These are phyloP conservation scores for Neogobius melanostomus DNA, from an alignment of 2,113 vertebrate species.

Conservation along the genomic window DNA sequence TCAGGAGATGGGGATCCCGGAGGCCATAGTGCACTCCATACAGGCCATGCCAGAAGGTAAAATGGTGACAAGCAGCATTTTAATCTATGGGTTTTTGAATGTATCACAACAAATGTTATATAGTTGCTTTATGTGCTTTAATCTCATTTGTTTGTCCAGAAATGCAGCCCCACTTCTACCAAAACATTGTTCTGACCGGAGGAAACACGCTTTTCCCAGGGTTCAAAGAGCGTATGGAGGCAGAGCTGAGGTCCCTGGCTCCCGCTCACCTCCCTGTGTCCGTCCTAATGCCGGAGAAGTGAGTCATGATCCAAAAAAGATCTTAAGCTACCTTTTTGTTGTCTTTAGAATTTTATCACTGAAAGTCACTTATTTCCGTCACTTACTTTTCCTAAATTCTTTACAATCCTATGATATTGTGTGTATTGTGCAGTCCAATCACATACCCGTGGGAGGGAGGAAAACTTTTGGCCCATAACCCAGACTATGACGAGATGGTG, in stretches of 20 bases:
- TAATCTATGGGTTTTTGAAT: neutral
- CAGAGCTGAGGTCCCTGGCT: slow-evolving; percentile 89
- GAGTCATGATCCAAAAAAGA: slow-evolving; percentile 74
- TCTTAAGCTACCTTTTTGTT: neutral
- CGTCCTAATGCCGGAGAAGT: slow-evolving; percentile 89
- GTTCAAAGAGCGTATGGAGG: slow-evolving; percentile 90
- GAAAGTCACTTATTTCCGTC: neutral
- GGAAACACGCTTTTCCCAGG: slow-evolving; percentile 91
- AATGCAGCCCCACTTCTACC: slow-evolving; percentile 98
- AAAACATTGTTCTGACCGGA: slow-evolving; percentile 94
- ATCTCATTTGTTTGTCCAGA: slow-evolving; percentile 70
- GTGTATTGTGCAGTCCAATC: slow-evolving; percentile 81
- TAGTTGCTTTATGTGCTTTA: neutral
- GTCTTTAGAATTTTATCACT: neutral
- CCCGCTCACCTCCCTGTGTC: slow-evolving; percentile 91
- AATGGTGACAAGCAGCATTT: neutral
- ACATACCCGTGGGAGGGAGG: slow-evolving; percentile 96
- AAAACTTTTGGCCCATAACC: slow-evolving; percentile 90
- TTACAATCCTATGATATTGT: neutral
- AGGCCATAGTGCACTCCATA: slow-evolving; percentile 91
- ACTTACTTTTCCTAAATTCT: neutral
- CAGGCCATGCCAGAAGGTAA: slow-evolving; percentile 92
- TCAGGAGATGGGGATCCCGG: slow-evolving; percentile 98
- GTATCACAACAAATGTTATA: too few species aligned
- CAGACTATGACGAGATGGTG: slow-evolving; percentile 95